Base-by-base conservation (phyloP, 2,888 invertebrate genomes). In the Ligdia adustata region DNA sequence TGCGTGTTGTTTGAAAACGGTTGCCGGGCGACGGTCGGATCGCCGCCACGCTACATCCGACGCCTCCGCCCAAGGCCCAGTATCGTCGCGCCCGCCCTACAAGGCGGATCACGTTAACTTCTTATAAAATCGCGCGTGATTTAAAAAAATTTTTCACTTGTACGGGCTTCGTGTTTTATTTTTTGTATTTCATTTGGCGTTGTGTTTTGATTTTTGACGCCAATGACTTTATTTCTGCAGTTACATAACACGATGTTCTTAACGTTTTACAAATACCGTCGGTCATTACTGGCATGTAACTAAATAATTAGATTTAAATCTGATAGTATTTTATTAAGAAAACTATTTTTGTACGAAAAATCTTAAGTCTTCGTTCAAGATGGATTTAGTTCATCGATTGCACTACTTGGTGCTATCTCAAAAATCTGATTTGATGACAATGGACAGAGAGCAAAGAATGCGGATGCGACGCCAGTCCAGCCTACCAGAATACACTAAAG, bases 401-500 rank as follows among this genome's bases (percentile, higher is more conserved):
- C 91, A 91, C 62, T 91, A 91, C 62, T 72, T 91, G 54, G 90
- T 91, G 62, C 64, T 91, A 24, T 83, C 90, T 1, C 91, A 91
- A 68, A 91, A 90, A 61, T 89, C 89, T 12, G 91, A 91, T 65
- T 68, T 91, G 50, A 82, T 90, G 88, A 90, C 88, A 1, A 86
- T 90, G 84, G 91, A 90, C 33, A 69, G 90, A 41, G 90, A 90
- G 60, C 88, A 90, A 61, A 75, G 88, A 54, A 69, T 85, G 77
- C 79, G 88, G 55, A 80, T 90, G 64, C 77, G 89, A 9, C 77
- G 91, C 1, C 90, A 90, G 52, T 88, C 90, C 34, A 91, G 91
- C 65, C 78, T 90, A 44, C 91, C 91, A 3, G 91, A 91, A 51
- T 86, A 90, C 60, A 88, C 80, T 64, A 85, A 79, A 69, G 73